Percentiles rank a stretch among this genome's conserved stretches.
Conservation (phyloP, 2,797 vertebrate species). For the Typhlichthys eigenmanni region DNA sequence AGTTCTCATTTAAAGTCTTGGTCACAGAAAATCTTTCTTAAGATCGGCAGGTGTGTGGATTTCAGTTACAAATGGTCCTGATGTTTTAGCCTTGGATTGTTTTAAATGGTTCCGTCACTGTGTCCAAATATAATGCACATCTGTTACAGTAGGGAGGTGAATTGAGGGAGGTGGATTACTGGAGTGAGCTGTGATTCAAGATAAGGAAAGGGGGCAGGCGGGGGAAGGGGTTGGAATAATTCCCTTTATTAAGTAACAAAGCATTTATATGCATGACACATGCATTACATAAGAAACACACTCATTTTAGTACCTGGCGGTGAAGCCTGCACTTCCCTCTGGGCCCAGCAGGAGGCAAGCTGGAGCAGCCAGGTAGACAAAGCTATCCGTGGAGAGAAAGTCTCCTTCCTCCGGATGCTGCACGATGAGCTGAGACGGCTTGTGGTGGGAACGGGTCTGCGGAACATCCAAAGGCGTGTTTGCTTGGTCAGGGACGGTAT, state of each 20-base stretch:
- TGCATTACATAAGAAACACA: conserved; percentile 7
- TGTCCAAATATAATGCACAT: too few relatives aligned
- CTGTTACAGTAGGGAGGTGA: too few relatives aligned
- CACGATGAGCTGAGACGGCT: conserved; percentile 34
- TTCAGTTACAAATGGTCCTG: too few relatives aligned
- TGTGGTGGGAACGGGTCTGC: conserved; percentile 36
- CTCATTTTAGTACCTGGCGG: conserved; percentile 50
- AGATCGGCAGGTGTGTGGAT: too few relatives aligned
- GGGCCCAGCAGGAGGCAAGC: conserved; percentile 77
- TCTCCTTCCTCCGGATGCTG: conserved; percentile 77
- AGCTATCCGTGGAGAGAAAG: conserved; percentile 82
- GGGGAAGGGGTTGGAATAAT: background rate
- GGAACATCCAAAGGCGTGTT: conserved; percentile 6
- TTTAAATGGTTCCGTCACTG: too few relatives aligned
- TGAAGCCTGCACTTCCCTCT: conserved; percentile 69
- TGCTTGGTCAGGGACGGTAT: conserved; percentile 24
- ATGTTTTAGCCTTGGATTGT: too few relatives aligned
- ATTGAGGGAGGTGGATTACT: background rate
- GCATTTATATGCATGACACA: background rate
- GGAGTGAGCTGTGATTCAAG: background rate
- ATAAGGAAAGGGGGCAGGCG: too few relatives aligned
- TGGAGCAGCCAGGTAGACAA: conserved; percentile 82
- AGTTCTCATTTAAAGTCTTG: too few relatives aligned
- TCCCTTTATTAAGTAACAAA: background rate
- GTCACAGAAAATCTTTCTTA: too few relatives aligned